Percentiles rank a stretch among this genome's conserved stretches.
Conservation (phyloP, 2,797 vertebrate species). For the Darevskia nairensis region DNA sequence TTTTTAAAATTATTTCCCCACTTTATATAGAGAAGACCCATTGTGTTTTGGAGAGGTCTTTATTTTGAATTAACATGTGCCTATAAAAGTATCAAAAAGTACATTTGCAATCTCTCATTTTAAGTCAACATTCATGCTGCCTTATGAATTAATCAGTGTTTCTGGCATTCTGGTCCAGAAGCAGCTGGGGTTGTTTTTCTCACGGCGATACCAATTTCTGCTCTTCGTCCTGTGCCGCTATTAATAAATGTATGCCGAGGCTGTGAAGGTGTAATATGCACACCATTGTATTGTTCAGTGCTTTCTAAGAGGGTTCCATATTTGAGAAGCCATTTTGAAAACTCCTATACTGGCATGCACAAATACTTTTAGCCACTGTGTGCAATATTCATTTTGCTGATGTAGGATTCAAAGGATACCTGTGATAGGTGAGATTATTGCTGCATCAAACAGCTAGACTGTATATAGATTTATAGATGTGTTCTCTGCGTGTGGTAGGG, state of each 20-base stretch:
- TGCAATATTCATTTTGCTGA: constrained; percentile 19
- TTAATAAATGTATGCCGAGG: constrained; percentile 35
- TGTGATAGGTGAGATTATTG: constrained; percentile 29
- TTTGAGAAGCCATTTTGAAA: neutral
- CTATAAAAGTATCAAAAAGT: neutral
- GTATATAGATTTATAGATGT: constrained; percentile 71
- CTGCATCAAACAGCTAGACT: constrained; percentile 52
- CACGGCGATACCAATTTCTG: constrained; percentile 43
- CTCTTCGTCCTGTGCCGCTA: constrained; percentile 31
- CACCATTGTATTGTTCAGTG: neutral
- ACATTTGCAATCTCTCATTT: neutral
- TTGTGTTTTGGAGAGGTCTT: neutral
- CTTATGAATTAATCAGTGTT: neutral
- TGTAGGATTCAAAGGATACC: constrained; percentile 34
- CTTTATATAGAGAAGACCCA: neutral
- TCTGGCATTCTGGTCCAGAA: constrained; percentile 3
- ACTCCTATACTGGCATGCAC: neutral
- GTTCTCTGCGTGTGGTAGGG: constrained; percentile 45
- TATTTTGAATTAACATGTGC: neutral
- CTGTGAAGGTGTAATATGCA: constrained; percentile 5
- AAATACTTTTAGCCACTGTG: neutral
- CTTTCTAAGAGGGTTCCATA: constrained; percentile 21
- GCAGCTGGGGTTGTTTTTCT: constrained; percentile 17
- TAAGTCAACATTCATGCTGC: neutral
- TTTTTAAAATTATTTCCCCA: neutral